Evolutionary conservation across 2,888 invertebrate genomes (phyloP), one percentile per base, ranked within the genome.

Genomic region (Chrysolina americana): DNA sequence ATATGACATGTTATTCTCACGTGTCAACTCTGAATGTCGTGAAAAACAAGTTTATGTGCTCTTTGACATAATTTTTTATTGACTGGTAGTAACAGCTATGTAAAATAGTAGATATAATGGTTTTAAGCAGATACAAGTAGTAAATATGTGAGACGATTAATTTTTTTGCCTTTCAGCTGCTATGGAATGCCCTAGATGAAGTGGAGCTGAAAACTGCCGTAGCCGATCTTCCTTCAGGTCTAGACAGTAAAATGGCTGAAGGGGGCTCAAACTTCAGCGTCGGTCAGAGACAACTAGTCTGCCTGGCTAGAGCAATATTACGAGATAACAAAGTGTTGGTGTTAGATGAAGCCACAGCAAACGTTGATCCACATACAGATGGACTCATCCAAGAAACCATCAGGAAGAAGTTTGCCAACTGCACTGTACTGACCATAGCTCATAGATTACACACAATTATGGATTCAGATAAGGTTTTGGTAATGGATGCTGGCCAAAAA

Each of bases 181-280:
- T 97, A 2, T 97, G 96, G 96, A 90, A 91, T 76, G 95, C 95
- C 0, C 88, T 97, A 41, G 95, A 95, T 79, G 94, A 96, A 88
- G 93, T 94, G 71, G 93, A 94, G 83, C 83, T 96, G 21, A 95
- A 95, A 82, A 91, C 92, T 59, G 86, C 89, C 0, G 80, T 85
- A 11, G 87, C 87, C 10, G 86, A 87, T 0, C 84, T 91, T 41
- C 79, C 86, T 87, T 92, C 93, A 0, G 85, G 86, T 13, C 88
- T 96, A 48, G 91, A 92, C 81, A 92, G 92, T 71, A 91, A 91
- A 85, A 93, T 96, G 86, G 92, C 93, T 0, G 96, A 96, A 86
- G 94, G 94, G 47, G 95, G 86, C n/a, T 81, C 84, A 1, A 86
- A 87, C 72, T 86, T 86, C 71, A 86, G 86, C 70, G 85, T 86